Base-by-base conservation (phyloP, 2,797 vertebrate genomes). In the Gymnothorax reevesii region DNA sequence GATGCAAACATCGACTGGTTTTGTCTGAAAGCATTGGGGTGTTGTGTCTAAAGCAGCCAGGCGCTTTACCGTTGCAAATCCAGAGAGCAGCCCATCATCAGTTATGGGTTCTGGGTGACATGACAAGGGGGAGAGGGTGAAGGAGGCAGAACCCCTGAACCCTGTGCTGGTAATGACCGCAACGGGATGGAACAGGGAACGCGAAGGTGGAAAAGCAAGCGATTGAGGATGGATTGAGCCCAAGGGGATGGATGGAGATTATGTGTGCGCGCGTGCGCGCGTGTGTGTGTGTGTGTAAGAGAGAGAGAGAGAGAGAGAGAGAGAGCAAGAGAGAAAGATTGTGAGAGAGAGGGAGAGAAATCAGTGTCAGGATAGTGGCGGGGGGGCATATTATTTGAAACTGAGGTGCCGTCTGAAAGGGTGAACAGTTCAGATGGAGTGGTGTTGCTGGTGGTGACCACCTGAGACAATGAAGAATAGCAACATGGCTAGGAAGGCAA, bases 31-130 rank as follows among this genome's bases (percentile, higher is more conserved):
- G 10, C n/a, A 17, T 86, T 33, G 10, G 42, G 12, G 79, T 86
- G 52, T 69, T 86, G 85, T 82, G 79, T 86, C 79, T 86, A 42
- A 79, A 42, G 49, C 75, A 79, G 75, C 75, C 49, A 22, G 42
- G 49, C 7, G 75, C 75, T 79, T 49, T 42, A 64, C 33, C 62
- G 85, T 54, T 64, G 9, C 20, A 49, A 71, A 20, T 42, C 59
- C 17, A 57, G 85, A 69, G 20, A 69, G 42, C 9, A 69, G 54
- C 77, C n/a, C 49, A 33, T 42, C 15, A 20, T 57, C 60, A 57
- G 79, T 64, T 86, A 69, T 20, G 4, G 42, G 49, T 12, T 71
- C 42, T 55, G 79, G 27, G 52, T 54, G 27, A 10, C n/a, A 82
- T 69, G 75, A 79, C 49, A n/a, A 55, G 49, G 75, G 80, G 64